A percentile compares a stretch with the other conserved stretches of the same genome.
Evolutionary conservation across 2,888 invertebrate genomes (phyloP).

Genomic region (Cephonodes hylas): DNA sequence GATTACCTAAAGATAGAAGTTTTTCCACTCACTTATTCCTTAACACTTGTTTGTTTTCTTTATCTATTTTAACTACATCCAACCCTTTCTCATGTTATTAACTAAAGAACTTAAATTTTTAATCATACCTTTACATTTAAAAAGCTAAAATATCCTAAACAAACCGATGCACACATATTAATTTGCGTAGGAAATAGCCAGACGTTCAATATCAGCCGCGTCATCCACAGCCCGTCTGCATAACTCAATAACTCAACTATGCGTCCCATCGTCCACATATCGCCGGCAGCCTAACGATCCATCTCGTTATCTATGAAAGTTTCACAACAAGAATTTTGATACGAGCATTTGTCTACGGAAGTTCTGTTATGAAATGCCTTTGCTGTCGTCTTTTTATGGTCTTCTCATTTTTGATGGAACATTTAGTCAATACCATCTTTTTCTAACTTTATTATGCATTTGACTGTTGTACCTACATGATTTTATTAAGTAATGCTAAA

Average conservation of each 20-base stretch:
- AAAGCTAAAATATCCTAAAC: background rate
- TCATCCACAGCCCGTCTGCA: slow-evolving; percentile 58
- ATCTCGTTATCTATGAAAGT: slow-evolving; percentile 36
- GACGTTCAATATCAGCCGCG: slow-evolving; percentile 48
- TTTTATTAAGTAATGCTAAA: no score
- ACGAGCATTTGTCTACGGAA: slow-evolving; percentile 21
- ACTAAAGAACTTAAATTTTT: background rate
- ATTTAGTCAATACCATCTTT: no score
- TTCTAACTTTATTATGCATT: no score
- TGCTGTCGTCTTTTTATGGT: background rate
- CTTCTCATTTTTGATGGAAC: background rate
- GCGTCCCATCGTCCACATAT: slow-evolving; percentile 41
- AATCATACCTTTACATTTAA: background rate
- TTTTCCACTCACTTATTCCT: no score
- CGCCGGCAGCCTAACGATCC: slow-evolving; percentile 38
- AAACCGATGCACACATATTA: slow-evolving; percentile 4
- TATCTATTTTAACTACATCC: no score
- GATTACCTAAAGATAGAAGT: no score
- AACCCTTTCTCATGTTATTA: no score
- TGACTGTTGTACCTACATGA: no score
- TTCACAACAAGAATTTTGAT: slow-evolving; percentile 26
- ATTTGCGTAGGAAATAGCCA: slow-evolving; percentile 42
- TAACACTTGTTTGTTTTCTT: no score
- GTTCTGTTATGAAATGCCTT: background rate
- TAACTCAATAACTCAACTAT: slow-evolving; percentile 77